A percentile compares a stretch with the other conserved stretches of the same genome.
These are phyloP conservation scores for Brachionus plicatilis DNA, from an alignment of 1,140 invertebrate species.

Conservation along the genomic window DNA sequence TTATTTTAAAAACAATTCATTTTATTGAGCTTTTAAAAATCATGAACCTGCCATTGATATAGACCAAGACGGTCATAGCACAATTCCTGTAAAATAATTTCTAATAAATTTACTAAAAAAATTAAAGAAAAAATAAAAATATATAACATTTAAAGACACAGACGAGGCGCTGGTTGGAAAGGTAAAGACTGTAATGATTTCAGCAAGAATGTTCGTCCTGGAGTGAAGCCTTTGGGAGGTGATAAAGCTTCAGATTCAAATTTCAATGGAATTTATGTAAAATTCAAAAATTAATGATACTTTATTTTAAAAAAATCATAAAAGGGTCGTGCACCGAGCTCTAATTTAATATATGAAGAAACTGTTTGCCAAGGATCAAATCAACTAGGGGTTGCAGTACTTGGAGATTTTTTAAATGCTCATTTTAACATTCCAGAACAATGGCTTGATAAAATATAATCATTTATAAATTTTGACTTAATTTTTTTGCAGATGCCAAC, in stretches of 20 bases:
- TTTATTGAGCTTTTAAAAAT: constrained; percentile 43
- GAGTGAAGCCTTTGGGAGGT: constrained; percentile 47
- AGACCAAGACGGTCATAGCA: constrained; percentile 51
- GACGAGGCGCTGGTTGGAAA: constrained; percentile 57
- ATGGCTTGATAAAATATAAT: constrained; percentile 54
- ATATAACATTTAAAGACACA: constrained; percentile 46
- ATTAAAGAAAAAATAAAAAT: neutral
- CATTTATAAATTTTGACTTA: neutral
- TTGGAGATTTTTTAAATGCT: constrained; percentile 60
- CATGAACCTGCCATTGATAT: constrained; percentile 47
- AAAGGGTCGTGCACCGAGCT: neutral
- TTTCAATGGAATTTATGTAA: constrained; percentile 59
- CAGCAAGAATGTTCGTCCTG: constrained; percentile 52
- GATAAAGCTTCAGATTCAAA: constrained; percentile 55
- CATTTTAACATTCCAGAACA: constrained; percentile 59
- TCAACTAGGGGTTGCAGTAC: constrained; percentile 54
- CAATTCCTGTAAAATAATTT: constrained; percentile 43
- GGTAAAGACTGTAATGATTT: constrained; percentile 58
- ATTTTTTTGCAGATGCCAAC: neutral
- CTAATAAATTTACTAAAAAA: neutral
- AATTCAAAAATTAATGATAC: neutral
- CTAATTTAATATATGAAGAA: constrained; percentile 52
- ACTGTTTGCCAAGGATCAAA: constrained; percentile 51
- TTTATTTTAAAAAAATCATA: neutral
- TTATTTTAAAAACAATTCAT: neutral